Percentiles rank a stretch among this genome's conserved stretches.
Conservation (phyloP, 2,797 vertebrate genomes). For the Chaetophractus vellerosus region DNA sequence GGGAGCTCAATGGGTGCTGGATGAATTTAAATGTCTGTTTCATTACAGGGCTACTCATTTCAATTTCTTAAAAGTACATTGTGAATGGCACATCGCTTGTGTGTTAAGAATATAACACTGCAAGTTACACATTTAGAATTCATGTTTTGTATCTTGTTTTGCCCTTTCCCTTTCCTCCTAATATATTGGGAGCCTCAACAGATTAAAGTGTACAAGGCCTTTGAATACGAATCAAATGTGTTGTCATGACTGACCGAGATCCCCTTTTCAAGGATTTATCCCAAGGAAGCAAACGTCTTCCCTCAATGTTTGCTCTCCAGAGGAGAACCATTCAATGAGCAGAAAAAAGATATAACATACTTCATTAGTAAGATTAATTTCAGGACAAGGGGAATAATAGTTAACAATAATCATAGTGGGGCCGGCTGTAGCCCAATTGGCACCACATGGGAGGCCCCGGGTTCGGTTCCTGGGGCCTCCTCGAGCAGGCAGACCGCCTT, state of each 20-base stretch:
- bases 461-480: no score
- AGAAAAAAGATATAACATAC: not conserved
- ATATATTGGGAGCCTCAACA: not conserved
- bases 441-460: no score
- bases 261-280: not conserved
- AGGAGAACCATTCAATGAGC: not conserved
- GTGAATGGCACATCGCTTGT: not conserved
- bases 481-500: no score
- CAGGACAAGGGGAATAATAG: not conserved
- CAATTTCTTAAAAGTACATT: not conserved
- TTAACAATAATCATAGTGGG: not conserved
- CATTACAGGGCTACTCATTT: not conserved
- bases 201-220: not conserved
- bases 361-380: slow-evolving; percentile 16
- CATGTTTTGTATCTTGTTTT: not conserved
- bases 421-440: no score
- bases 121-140: not conserved
- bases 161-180: not conserved
- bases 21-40: not conserved
- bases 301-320: slow-evolving; percentile 28
- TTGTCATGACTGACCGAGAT: not conserved
- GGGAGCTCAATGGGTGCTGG: not conserved
- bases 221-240: not conserved
- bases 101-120: not conserved
- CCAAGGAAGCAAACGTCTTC: not conserved